These are phyloP conservation scores for Sinohyriopsis cumingii DNA, from an alignment of 2,888 invertebrate genomes.

Conservation along the genomic window DNA sequence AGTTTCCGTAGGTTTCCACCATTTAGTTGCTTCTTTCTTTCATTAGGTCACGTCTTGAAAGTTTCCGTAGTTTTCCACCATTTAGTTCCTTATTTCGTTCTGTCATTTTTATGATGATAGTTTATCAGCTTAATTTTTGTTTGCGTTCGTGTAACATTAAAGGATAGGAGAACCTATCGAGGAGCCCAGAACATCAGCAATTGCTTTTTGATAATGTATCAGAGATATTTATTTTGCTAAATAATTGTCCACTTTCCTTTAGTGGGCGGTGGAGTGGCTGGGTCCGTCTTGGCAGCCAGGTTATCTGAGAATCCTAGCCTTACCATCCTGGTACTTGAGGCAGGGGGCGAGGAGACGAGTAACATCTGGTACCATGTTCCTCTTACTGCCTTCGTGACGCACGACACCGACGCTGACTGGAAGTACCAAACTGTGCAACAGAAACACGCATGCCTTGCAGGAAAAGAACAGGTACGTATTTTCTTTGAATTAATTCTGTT, in stretches of 20 bases:
- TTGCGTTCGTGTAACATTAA: no score
- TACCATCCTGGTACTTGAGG: constrained; percentile 53
- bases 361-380: constrained; percentile 46
- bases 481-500: neutral
- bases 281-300: constrained; percentile 60
- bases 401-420: constrained; percentile 82
- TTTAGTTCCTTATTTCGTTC: no score
- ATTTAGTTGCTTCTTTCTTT: no score
- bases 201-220: no score
- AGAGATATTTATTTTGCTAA: no score
- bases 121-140: no score
- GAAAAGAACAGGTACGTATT: constrained; percentile 70
- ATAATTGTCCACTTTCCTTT: neutral
- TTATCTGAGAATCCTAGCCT: constrained; percentile 54
- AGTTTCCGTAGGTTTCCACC: no score
- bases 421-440: constrained; percentile 78
- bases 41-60: no score
- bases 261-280: constrained; percentile 66
- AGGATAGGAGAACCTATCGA: no score
- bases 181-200: no score
- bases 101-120: no score
- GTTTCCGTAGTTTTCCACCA: no score
- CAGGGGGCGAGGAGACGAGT: constrained; percentile 29
- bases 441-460: constrained; percentile 71
- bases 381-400: constrained; percentile 65